Conservation (phyloP, 1,140 invertebrate species). For the Polypedilum pembai region DNA sequence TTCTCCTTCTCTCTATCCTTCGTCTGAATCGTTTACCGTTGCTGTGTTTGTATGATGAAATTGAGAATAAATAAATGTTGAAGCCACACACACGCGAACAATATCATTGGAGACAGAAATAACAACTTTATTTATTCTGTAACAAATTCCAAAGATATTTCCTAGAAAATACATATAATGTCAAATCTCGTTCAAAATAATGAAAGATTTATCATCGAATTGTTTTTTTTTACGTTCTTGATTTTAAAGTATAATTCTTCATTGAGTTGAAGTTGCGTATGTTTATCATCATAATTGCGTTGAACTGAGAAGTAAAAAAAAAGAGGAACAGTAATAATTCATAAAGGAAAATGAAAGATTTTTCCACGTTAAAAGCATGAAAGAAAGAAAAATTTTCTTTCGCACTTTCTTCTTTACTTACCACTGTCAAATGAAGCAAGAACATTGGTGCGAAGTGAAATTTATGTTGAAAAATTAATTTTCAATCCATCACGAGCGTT, state of each 20-base stretch:
- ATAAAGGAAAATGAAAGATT: background rate
- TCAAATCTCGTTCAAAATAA: background rate
- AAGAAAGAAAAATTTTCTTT: no score
- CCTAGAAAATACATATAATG: background rate
- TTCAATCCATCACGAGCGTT: background rate
- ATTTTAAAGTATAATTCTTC: background rate
- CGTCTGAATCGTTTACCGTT: background rate
- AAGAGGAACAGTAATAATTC: background rate
- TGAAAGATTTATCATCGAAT: slow-evolving; percentile 12
- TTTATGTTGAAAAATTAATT: slow-evolving; percentile 19
- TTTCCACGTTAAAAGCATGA: background rate
- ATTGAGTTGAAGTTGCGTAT: background rate
- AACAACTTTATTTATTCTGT: slow-evolving; percentile 19
- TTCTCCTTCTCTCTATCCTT: background rate
- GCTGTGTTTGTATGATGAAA: background rate
- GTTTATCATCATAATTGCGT: slow-evolving; percentile 24
- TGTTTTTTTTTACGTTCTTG: background rate
- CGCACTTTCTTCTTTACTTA: no score
- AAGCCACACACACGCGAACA: background rate
- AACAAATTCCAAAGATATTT: background rate
- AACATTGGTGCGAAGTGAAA: background rate
- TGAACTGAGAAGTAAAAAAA: background rate
- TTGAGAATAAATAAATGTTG: no score
- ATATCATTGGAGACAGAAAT: background rate
- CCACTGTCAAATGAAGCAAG: no score